Evolutionary conservation across 1,140 invertebrate species (phyloP).

Genomic region (Drosophila quadrilineata): DNA sequence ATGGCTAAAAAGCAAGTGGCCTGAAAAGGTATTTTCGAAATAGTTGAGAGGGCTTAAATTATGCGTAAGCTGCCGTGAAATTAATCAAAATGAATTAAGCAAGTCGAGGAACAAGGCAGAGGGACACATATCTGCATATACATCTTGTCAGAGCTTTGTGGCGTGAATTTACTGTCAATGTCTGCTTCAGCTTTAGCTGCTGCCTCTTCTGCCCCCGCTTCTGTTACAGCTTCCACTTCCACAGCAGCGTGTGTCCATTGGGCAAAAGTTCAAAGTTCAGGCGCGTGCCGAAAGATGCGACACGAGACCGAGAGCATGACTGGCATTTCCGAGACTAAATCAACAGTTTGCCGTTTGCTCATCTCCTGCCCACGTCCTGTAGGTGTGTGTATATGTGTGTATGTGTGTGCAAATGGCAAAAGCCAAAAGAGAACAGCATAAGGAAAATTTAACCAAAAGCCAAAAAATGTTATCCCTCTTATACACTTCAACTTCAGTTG

Average conservation of each 20-base stretch:
- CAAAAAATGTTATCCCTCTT: conserved; percentile 16
- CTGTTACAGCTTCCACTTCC: background rate
- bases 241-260: conserved; percentile 20
- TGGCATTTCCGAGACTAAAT: conserved; percentile 54
- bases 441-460: too few species aligned
- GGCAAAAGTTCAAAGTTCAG: conserved; percentile 71
- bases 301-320: conserved; percentile 41
- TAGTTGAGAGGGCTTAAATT: conserved; percentile 7
- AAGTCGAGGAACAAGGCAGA: background rate
- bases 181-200: too few species aligned
- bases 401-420: conserved; percentile 33
- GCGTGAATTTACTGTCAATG: background rate
- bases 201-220: background rate
- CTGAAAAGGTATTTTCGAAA: background rate
- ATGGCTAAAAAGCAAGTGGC: background rate
- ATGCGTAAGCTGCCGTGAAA: conserved; percentile 24
- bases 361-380: conserved; percentile 12
- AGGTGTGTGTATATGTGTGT: background rate
- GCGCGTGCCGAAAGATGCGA: conserved; percentile 39
- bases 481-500: too few species aligned
- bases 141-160: background rate
- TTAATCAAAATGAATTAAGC: conserved; percentile 23
- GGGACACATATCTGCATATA: conserved; percentile 8
- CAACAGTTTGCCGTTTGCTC: conserved; percentile 66
- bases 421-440: too few species aligned